These are phyloP conservation scores for Mamestra configurata DNA, from an alignment of 1,140 invertebrate genomes.

Conservation along the genomic window DNA sequence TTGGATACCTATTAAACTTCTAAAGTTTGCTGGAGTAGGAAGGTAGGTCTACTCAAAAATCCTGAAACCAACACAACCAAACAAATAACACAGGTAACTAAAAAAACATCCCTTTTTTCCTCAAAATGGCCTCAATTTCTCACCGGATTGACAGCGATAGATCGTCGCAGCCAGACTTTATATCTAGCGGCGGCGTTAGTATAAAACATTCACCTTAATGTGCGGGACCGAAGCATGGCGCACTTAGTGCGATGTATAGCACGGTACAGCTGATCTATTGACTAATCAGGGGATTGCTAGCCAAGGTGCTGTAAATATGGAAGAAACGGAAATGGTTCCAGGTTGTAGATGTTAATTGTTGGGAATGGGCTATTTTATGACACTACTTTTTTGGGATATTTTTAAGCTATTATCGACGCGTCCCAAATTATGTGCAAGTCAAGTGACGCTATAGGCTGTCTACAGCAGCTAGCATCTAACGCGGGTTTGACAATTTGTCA, in stretches of 20 bases:
- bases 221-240: conserved; percentile 64
- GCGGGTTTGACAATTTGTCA: no score
- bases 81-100: conserved; percentile 69
- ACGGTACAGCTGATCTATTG: conserved; percentile 67
- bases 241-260: conserved; percentile 57
- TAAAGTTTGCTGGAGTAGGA: no score
- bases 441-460: no score
- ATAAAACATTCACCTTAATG: conserved; percentile 77
- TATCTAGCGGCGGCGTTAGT: conserved; percentile 56
- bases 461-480: no score
- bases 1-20: no score
- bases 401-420: no score
- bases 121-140: conserved; percentile 29
- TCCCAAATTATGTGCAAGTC: no score
- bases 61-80: no score
- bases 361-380: no score
- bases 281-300: conserved; percentile 65
- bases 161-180: conserved; percentile 53
- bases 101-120: conserved; percentile 26
- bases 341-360: conserved; percentile 16
- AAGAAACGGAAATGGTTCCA: not conserved
- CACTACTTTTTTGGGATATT: no score
- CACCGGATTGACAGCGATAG: conserved; percentile 54
- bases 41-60: no score
- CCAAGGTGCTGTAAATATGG: conserved; percentile 23